These are phyloP conservation scores for Eupleurogrammus muticus DNA, from an alignment of 2,797 vertebrate species.

Conservation along the genomic window DNA sequence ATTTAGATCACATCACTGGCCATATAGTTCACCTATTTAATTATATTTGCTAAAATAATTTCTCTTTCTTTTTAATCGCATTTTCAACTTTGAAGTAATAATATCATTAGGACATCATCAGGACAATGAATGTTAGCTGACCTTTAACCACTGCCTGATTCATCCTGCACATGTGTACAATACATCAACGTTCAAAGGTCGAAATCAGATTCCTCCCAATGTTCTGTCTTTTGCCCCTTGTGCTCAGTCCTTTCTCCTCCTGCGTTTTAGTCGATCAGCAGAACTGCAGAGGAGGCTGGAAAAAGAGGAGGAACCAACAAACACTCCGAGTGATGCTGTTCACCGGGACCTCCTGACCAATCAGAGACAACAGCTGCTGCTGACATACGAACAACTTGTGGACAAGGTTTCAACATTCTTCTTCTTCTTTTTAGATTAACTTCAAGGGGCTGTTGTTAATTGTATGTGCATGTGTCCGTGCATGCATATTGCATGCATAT, in stretches of 20 bases:
- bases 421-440: neutral
- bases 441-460: neutral
- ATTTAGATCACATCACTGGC: no score
- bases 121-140: no score
- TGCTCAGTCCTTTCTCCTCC: neutral
- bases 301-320: slow-evolving; percentile 34
- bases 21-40: no score
- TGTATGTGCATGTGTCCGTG: slow-evolving; percentile 1
- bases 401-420: slow-evolving; percentile 76
- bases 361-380: slow-evolving; percentile 80
- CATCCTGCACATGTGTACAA: no score
- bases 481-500: slow-evolving; percentile 20
- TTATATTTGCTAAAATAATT: no score
- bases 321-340: slow-evolving; percentile 72
- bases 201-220: no score
- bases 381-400: slow-evolving; percentile 79
- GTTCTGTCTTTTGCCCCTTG: no score
- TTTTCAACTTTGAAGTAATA: no score
- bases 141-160: no score
- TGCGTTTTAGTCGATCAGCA: slow-evolving; percentile 53
- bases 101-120: no score
- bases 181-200: no score
- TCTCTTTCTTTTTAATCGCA: no score
- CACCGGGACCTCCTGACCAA: slow-evolving; percentile 76
- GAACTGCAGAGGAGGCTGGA: slow-evolving; percentile 84